phyloP scores from a whole-genome alignment of 2,888 invertebrate genomes.

The Mystacides longicornis region DNA sequence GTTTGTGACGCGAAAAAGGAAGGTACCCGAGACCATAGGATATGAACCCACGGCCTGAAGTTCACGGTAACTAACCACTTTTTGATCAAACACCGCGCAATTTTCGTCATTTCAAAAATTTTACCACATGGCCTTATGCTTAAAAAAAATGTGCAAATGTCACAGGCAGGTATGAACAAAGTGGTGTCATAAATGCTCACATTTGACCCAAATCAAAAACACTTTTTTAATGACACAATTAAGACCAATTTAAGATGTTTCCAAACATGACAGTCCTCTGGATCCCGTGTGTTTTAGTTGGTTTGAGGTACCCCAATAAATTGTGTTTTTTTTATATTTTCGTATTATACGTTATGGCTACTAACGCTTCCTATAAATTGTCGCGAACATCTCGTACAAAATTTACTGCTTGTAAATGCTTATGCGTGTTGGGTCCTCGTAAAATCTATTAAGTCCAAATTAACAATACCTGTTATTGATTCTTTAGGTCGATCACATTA shows the following conservation, averaged over 20 bases:
- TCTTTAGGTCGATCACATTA: slow-evolving; percentile 1
- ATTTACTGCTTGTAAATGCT: slow-evolving; percentile 9
- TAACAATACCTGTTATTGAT: slow-evolving; percentile 12
- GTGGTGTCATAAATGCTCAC: neutral
- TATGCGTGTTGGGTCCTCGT: slow-evolving; percentile 14
- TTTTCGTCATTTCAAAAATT: too few species aligned
- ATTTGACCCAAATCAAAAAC: neutral
- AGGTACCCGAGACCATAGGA: too few species aligned
- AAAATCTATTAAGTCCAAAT: slow-evolving; percentile 12
- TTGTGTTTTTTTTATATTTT: neutral
- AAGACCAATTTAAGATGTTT: slow-evolving; percentile 2
- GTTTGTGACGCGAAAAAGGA: too few species aligned
- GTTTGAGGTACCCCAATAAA: neutral
- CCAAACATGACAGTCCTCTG: neutral
- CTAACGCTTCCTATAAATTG: slow-evolving; percentile 4
- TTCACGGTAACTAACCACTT: too few species aligned
- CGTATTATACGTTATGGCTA: neutral
- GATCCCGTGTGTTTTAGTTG: neutral
- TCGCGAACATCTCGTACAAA: slow-evolving; percentile 3
- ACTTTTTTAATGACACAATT: neutral
- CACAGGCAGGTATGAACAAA: too few species aligned
- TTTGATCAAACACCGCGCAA: too few species aligned
- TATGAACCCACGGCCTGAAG: too few species aligned
- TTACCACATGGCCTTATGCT: too few species aligned
- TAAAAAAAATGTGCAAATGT: too few species aligned